phyloP scores from a whole-genome alignment of 1,140 invertebrate genomes.

The Drosophila suzukii region DNA sequence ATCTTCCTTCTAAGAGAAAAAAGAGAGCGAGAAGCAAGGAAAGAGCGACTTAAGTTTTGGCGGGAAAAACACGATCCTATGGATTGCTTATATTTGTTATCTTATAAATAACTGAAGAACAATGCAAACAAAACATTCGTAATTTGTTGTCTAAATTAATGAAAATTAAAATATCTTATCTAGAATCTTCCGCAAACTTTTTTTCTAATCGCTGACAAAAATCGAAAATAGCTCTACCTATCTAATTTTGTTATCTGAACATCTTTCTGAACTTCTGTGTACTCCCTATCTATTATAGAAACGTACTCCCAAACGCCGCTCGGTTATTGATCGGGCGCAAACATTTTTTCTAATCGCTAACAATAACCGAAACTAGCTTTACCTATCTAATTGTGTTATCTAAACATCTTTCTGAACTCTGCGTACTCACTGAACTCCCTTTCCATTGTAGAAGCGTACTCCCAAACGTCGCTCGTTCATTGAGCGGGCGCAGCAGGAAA shows the following conservation, averaged over 20 bases:
- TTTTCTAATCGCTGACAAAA: too few species aligned
- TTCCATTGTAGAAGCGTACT: slow-evolving; percentile 69
- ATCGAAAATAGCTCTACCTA: neutral
- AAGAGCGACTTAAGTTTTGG: neutral
- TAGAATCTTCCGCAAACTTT: neutral
- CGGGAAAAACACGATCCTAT: too few species aligned
- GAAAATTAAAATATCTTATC: too few species aligned
- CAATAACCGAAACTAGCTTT: too few species aligned
- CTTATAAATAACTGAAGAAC: too few species aligned
- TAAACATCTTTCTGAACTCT: neutral
- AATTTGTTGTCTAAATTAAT: too few species aligned
- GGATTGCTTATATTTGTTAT: too few species aligned
- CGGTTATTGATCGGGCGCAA: slow-evolving; percentile 67
- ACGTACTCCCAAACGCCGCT: slow-evolving; percentile 78
- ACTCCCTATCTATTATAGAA: slow-evolving; percentile 55
- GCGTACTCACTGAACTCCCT: slow-evolving; percentile 8
- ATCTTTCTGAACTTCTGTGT: neutral
- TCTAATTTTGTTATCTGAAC: slow-evolving; percentile 4
- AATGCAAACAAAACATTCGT: too few species aligned
- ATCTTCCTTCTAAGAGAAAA: neutral
- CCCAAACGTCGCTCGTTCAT: slow-evolving; percentile 78
- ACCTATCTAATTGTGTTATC: neutral
- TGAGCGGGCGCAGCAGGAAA: slow-evolving; percentile 77
- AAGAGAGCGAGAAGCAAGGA: too few species aligned
- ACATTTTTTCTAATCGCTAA: neutral